Conservation (phyloP, 2,888 invertebrate species). For the Asteroscopus sphinx region DNA sequence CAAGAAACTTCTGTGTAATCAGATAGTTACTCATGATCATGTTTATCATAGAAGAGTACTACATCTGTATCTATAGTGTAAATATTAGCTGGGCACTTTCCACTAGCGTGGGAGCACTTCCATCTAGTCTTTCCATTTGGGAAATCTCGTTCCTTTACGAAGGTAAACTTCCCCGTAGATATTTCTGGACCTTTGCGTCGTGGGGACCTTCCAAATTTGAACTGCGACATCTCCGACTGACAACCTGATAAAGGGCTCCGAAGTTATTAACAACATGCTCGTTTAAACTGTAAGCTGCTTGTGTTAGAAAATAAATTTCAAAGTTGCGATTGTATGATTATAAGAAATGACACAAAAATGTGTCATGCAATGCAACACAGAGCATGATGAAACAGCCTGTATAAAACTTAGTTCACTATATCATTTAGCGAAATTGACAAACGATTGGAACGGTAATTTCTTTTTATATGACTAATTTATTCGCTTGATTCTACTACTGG, state of each 20-base stretch:
- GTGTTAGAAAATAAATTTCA: not conserved
- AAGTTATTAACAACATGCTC: conserved; percentile 42
- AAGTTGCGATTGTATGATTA: too few species aligned
- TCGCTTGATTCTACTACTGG: not conserved
- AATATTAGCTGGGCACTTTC: conserved; percentile 72
- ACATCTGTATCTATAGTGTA: conserved; percentile 74
- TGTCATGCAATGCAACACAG: too few species aligned
- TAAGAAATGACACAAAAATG: too few species aligned
- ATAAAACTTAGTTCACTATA: not conserved
- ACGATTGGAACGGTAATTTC: too few species aligned
- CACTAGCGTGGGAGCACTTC: conserved; percentile 69
- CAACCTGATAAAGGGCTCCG: conserved; percentile 58
- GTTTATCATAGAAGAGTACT: conserved; percentile 73
- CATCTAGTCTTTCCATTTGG: conserved; percentile 72
- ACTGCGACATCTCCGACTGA: conserved; percentile 61
- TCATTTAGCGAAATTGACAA: too few species aligned
- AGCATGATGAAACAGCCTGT: not conserved
- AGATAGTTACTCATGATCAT: conserved; percentile 61
- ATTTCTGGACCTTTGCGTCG: conserved; percentile 68
- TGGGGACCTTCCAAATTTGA: conserved; percentile 67
- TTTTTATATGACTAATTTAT: not conserved
- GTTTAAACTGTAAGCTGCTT: not conserved
- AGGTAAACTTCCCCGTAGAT: conserved; percentile 69
- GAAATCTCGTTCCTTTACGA: conserved; percentile 70
- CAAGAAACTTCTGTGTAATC: not conserved